Conservation (phyloP, 2,113 vertebrate species). For the Leiothrix lutea region DNA sequence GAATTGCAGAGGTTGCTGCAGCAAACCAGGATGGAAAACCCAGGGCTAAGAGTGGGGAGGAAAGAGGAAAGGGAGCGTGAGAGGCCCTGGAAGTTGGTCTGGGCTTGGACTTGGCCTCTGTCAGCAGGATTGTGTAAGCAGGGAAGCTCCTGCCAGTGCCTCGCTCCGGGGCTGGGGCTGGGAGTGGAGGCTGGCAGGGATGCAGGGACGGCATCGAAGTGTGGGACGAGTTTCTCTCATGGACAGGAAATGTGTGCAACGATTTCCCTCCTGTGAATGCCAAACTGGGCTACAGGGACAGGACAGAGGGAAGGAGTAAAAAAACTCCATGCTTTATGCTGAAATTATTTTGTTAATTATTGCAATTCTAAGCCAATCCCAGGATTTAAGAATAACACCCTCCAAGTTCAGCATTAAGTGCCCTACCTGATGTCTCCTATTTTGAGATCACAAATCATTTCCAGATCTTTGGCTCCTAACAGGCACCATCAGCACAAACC, state of each 20-base stretch:
- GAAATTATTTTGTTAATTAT: not conserved
- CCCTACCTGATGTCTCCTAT: not conserved
- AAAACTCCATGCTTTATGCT: fast-evolving
- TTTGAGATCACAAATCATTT: not conserved
- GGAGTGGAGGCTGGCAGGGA: not conserved
- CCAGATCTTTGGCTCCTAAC: not conserved
- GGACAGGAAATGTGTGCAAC: not conserved
- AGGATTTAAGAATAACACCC: not conserved
- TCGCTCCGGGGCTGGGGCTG: fast-evolving
- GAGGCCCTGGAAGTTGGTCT: not conserved
- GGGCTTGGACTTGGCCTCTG: not conserved
- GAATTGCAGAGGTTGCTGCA: not conserved
- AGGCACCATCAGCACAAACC: not conserved
- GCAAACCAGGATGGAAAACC: not conserved
- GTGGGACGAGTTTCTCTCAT: fast-evolving
- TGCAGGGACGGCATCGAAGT: fast-evolving
- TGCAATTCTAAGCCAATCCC: not conserved
- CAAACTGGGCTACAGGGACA: not conserved
- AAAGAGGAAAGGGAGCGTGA: not conserved
- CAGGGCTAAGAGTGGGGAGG: not conserved
- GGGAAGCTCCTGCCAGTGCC: not conserved
- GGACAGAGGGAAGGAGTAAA: not conserved
- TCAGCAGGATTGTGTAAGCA: not conserved
- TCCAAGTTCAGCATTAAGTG: not conserved
- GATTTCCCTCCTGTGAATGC: not conserved